Evolutionary conservation across 2,113 vertebrate genomes (phyloP).

Genomic region (Phrynocephalus versicolor): DNA sequence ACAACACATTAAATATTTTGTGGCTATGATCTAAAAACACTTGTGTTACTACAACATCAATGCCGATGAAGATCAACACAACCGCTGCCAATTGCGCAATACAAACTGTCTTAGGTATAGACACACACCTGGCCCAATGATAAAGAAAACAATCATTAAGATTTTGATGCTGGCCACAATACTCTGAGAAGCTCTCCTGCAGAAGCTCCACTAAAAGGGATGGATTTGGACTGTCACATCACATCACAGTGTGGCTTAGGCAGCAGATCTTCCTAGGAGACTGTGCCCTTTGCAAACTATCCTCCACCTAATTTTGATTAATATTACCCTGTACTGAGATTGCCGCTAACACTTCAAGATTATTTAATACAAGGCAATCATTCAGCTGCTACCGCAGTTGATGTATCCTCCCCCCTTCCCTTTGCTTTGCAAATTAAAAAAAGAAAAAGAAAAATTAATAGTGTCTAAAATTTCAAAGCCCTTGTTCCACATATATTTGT

Average conservation of each 20-base stretch:
- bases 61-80: slow-evolving; percentile 77
- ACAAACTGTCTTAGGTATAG: slow-evolving; percentile 73
- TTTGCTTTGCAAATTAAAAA: slow-evolving; percentile 55
- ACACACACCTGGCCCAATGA: slow-evolving; percentile 74
- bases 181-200: neutral
- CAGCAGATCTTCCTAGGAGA: neutral
- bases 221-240: neutral
- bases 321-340: slow-evolving; percentile 46
- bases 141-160: slow-evolving; percentile 52
- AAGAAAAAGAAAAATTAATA: slow-evolving; percentile 37
- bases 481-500: slow-evolving; percentile 53
- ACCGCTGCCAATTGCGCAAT: slow-evolving; percentile 74
- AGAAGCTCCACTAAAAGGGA: neutral
- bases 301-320: slow-evolving; percentile 52
- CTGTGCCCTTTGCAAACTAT: slow-evolving; percentile 55
- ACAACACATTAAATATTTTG: slow-evolving; percentile 92
- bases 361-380: slow-evolving; percentile 21
- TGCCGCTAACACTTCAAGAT: slow-evolving; percentile 49
- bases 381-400: neutral
- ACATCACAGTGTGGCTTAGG: neutral
- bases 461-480: slow-evolving; percentile 59
- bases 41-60: slow-evolving; percentile 82
- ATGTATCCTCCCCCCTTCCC: neutral
- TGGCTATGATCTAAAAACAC: slow-evolving; percentile 85
- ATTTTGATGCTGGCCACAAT: slow-evolving; percentile 61